Percentiles rank a stretch among this genome's conserved stretches.
Evolutionary conservation across 2,797 vertebrate genomes (phyloP).

Genomic region (Siniperca scherzeri): DNA sequence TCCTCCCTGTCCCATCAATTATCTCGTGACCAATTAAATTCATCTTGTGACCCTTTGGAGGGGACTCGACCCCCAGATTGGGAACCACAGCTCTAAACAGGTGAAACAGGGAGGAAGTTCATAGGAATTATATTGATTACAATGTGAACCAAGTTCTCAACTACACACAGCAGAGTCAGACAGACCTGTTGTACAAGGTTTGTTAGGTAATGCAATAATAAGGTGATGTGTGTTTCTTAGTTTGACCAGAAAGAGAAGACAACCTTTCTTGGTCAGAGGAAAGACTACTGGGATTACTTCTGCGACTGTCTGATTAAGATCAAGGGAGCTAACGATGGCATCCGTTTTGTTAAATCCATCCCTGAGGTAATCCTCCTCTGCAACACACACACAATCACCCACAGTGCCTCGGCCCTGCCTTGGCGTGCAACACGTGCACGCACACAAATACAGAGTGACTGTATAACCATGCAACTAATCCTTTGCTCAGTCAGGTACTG

Average conservation of each 20-base stretch:
- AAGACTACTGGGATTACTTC: constrained; percentile 99
- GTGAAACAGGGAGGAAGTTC: background rate
- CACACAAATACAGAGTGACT: constrained; percentile 46
- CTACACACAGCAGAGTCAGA: background rate
- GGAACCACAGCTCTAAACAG: background rate
- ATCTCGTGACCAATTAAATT: background rate
- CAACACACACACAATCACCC: constrained; percentile 28
- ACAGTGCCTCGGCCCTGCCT: constrained; percentile 6
- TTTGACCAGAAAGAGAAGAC: constrained; percentile 98
- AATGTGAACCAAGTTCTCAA: background rate
- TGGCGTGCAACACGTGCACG: constrained; percentile 46
- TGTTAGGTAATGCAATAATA: constrained; percentile 19
- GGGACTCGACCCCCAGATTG: background rate
- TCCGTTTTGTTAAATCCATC: constrained; percentile 97
- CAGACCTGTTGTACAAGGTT: background rate
- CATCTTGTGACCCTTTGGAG: background rate
- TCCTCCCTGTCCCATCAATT: background rate
- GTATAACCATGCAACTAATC: constrained; percentile 66
- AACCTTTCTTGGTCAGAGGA: constrained; percentile 93
- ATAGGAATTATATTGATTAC: background rate
- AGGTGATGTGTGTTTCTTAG: constrained; percentile 75
- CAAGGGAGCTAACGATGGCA: constrained; percentile 96
- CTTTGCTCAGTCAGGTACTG: constrained; percentile 41
- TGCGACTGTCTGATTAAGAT: constrained; percentile 95
- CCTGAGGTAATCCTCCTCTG: constrained; percentile 89